phyloP scores from a whole-genome alignment of 2,888 invertebrate genomes.

The Melipona beecheii region DNA sequence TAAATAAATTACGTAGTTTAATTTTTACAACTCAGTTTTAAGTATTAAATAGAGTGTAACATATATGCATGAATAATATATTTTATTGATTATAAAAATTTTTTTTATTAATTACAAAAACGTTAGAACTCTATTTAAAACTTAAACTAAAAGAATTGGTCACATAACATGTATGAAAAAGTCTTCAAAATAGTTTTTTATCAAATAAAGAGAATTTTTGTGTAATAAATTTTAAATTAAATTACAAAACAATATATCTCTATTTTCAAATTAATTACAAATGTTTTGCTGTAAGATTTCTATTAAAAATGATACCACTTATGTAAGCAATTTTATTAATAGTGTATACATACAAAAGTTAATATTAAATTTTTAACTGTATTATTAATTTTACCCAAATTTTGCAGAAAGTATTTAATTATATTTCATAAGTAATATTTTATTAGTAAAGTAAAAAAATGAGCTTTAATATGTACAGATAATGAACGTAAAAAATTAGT shows the following conservation, averaged over 20 bases:
- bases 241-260: constrained; percentile 10
- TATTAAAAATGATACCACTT: constrained; percentile 55
- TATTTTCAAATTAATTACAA: constrained; percentile 14
- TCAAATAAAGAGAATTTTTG: constrained; percentile 5
- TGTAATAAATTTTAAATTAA: not conserved
- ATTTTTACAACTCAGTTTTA: constrained; percentile 15
- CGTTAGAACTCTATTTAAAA: constrained; percentile 8
- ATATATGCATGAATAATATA: constrained; percentile 12
- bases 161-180: constrained; percentile 2
- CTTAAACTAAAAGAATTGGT: constrained; percentile 15
- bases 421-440: constrained; percentile 17
- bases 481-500: constrained; percentile 7
- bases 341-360: not conserved
- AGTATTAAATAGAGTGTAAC: constrained; percentile 18
- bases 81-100: constrained; percentile 33
- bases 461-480: constrained; percentile 22
- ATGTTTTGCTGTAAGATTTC: constrained; percentile 18
- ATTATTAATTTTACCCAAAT: constrained; percentile 51
- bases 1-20: constrained; percentile 12
- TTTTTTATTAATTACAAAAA: constrained; percentile 30
- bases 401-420: constrained; percentile 41
- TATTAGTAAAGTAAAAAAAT: constrained; percentile 18
- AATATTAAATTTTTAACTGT: constrained; percentile 21
- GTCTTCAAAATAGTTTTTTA: constrained; percentile 18
- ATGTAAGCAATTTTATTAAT: constrained; percentile 38